These are phyloP conservation scores for Platyscapa corneri DNA, from an alignment of 1,140 invertebrate genomes.

Conservation along the genomic window DNA sequence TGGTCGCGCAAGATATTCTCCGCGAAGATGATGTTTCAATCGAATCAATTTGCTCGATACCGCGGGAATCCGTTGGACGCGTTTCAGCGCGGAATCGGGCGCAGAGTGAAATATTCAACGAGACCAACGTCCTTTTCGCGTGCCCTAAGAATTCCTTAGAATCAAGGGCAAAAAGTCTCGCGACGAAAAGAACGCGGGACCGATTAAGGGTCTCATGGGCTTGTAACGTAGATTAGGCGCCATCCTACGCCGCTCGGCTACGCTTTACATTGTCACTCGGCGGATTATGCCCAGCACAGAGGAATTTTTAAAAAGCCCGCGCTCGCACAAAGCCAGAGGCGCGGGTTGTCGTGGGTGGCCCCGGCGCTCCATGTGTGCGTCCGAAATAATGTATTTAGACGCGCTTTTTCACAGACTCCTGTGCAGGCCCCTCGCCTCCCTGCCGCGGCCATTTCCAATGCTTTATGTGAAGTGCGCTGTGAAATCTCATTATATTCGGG, in stretches of 20 bases:
- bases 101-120: not conserved
- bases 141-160: slow-evolving; percentile 2
- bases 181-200: not conserved
- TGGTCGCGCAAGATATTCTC: too few relatives aligned
- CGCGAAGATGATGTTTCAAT: not conserved
- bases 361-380: not conserved
- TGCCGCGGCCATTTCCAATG: slow-evolving; percentile 64
- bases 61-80: not conserved
- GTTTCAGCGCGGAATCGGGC: too few relatives aligned
- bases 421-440: slow-evolving; percentile 55
- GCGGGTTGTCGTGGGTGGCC: too few relatives aligned
- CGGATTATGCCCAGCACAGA: not conserved
- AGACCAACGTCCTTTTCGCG: slow-evolving; percentile 11
- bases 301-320: slow-evolving; percentile 15
- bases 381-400: slow-evolving; percentile 72
- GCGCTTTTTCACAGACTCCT: slow-evolving; percentile 68
- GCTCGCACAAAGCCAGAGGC: not conserved
- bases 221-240: too few relatives aligned
- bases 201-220: too few relatives aligned
- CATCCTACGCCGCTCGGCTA: not conserved
- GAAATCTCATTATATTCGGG: slow-evolving; percentile 73
- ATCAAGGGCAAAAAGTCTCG: not conserved
- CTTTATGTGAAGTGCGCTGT: slow-evolving; percentile 73
- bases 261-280: not conserved
- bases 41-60: not conserved